These are phyloP conservation scores for Caenorhabditis inopinata DNA, from an alignment of 1,140 invertebrate species.

Conservation along the genomic window DNA sequence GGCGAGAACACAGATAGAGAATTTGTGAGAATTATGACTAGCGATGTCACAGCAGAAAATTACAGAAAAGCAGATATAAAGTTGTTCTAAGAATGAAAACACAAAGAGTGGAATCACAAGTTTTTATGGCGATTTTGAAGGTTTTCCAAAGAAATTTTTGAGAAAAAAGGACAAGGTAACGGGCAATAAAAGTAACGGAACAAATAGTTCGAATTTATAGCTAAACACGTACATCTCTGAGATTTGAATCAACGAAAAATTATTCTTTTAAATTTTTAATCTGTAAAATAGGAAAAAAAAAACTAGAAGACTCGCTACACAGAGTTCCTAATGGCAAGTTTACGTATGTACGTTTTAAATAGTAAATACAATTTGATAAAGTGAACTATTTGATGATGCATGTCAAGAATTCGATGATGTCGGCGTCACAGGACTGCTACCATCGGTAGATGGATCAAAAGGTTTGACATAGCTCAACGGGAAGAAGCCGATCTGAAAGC, in stretches of 20 bases:
- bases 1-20: not conserved
- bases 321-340: not conserved
- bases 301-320: not conserved
- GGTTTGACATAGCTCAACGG: not conserved
- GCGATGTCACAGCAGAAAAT: not conserved
- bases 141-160: not conserved
- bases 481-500: not conserved
- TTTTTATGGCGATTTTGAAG: not conserved
- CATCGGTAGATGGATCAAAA: not conserved
- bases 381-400: no score
- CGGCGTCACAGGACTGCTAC: not conserved
- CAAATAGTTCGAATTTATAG: not conserved
- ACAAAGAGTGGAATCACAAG: not conserved
- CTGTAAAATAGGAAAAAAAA: not conserved
- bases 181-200: not conserved
- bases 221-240: not conserved
- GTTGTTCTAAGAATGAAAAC: not conserved
- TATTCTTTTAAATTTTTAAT: no score
- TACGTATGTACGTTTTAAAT: not conserved
- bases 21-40: conserved; percentile 1
- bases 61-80: not conserved
- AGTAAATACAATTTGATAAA: no score
- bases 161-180: not conserved
- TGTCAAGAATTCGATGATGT: not conserved
- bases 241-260: not conserved